Percentiles rank a stretch among this genome's conserved stretches.
Conservation (phyloP, 2,797 vertebrate species). For the Nyctibius grandis region DNA sequence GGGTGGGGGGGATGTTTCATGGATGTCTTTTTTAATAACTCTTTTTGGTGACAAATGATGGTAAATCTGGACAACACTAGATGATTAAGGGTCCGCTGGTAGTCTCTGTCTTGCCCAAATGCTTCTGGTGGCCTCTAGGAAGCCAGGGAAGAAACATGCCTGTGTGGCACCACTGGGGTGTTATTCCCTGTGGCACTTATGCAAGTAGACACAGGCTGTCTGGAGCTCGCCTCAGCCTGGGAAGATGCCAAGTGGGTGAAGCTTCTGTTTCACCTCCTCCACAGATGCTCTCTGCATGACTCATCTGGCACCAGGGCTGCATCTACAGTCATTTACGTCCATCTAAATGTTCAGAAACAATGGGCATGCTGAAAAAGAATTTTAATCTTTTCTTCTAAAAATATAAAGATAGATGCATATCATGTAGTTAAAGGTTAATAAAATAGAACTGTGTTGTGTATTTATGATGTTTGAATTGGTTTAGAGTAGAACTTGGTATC, state of each 20-base stretch:
- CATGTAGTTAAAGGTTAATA: background rate
- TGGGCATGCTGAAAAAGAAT: background rate
- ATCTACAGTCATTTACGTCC: background rate
- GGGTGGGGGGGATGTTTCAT: fast-evolving
- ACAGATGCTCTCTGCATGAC: background rate
- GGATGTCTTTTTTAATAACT: background rate
- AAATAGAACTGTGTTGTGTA: background rate
- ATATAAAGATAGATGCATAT: background rate
- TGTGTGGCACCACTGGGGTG: background rate
- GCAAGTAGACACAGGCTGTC: background rate
- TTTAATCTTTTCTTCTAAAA: background rate
- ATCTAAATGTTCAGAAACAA: background rate
- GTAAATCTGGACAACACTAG: background rate
- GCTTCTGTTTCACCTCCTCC: background rate
- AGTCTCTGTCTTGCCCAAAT: background rate
- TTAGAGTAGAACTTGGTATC: background rate
- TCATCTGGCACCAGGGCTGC: background rate
- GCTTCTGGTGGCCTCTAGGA: background rate
- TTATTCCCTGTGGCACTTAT: background rate
- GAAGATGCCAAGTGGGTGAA: background rate
- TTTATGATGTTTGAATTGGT: background rate
- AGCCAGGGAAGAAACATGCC: background rate
- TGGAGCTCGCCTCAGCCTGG: background rate
- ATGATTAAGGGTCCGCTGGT: background rate
- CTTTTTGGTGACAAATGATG: background rate